A percentile compares a stretch with the other conserved stretches of the same genome.
Evolutionary conservation across 1,140 invertebrate genomes (phyloP).

Genomic region (Drosophila sproati): DNA sequence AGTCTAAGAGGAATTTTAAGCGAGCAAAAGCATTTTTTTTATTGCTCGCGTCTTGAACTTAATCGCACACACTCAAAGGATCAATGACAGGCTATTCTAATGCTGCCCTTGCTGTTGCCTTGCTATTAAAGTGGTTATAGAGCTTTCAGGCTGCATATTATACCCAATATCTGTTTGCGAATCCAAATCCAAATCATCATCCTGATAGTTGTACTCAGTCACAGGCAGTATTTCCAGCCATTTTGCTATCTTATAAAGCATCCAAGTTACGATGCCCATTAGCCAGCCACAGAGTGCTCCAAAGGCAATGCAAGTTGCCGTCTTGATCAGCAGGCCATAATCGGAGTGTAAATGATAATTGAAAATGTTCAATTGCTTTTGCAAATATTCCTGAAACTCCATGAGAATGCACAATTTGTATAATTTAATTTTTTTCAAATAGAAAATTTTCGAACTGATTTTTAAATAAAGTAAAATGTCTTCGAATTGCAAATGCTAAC

Average conservation of each 20-base stretch:
- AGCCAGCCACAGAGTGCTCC: slow-evolving; percentile 60
- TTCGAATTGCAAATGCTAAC: not conserved
- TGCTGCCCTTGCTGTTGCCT: not conserved
- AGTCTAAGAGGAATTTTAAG: slow-evolving; percentile 45
- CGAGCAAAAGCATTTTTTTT: slow-evolving; percentile 9
- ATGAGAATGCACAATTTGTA: slow-evolving; percentile 41
- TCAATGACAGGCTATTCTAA: slow-evolving; percentile 36
- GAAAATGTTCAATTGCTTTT: slow-evolving; percentile 45
- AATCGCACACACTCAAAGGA: slow-evolving; percentile 21
- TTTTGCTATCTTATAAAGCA: slow-evolving; percentile 50
- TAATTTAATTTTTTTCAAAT: not conserved
- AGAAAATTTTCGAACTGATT: slow-evolving; percentile 1
- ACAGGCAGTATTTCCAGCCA: slow-evolving; percentile 20
- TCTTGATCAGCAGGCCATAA: slow-evolving; percentile 56
- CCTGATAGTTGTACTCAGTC: not conserved
- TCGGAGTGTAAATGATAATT: slow-evolving; percentile 50
- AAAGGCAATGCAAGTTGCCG: slow-evolving; percentile 62
- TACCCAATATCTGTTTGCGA: slow-evolving; percentile 32
- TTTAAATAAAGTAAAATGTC: not conserved
- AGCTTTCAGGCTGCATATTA: slow-evolving; percentile 3
- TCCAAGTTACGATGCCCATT: slow-evolving; percentile 49
- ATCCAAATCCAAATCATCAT: slow-evolving; percentile 62
- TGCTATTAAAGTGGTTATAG: slow-evolving; percentile 3
- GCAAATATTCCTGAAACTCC: slow-evolving; percentile 52
- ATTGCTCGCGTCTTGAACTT: slow-evolving; percentile 17